Conservation (phyloP, 1,140 invertebrate species). For the Drosophila seguyi region DNA sequence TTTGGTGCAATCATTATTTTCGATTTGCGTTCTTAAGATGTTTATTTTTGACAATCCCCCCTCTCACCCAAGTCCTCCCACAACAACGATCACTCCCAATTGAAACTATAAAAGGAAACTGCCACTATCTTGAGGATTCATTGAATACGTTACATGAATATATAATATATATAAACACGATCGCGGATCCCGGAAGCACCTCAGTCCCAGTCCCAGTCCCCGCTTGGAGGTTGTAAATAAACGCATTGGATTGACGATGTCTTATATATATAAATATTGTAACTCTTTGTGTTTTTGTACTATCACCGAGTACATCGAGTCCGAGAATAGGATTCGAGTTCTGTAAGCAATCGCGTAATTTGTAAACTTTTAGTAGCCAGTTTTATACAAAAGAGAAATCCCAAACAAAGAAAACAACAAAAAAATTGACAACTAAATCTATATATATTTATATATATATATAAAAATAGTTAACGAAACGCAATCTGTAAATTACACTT, state of each 20-base stretch:
- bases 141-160: conserved; percentile 26
- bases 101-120: conserved; percentile 54
- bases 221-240: conserved; percentile 47
- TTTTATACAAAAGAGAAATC: conserved; percentile 57
- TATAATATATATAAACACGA: conserved; percentile 23
- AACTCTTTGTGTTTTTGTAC: conserved; percentile 64
- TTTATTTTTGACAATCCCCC: neutral
- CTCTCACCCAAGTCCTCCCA: conserved; percentile 4
- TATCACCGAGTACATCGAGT: conserved; percentile 12
- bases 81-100: neutral
- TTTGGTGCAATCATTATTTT: neutral
- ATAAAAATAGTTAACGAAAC: conserved; percentile 32
- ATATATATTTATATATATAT: conserved; percentile 11
- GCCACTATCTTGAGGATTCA: conserved; percentile 64
- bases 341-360: conserved; percentile 69
- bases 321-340: conserved; percentile 28
- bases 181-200: conserved; percentile 15
- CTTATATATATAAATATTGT: conserved; percentile 81
- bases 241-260: conserved; percentile 20
- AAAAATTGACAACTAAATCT: conserved; percentile 17
- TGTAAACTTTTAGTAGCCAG: conserved; percentile 69
- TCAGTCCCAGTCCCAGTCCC: conserved; percentile 20
- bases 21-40: neutral
- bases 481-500: conserved; percentile 63
- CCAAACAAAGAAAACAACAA: neutral